These are phyloP conservation scores for Andrena haemorrhoa DNA, from an alignment of 2,888 invertebrate species.

Conservation along the genomic window DNA sequence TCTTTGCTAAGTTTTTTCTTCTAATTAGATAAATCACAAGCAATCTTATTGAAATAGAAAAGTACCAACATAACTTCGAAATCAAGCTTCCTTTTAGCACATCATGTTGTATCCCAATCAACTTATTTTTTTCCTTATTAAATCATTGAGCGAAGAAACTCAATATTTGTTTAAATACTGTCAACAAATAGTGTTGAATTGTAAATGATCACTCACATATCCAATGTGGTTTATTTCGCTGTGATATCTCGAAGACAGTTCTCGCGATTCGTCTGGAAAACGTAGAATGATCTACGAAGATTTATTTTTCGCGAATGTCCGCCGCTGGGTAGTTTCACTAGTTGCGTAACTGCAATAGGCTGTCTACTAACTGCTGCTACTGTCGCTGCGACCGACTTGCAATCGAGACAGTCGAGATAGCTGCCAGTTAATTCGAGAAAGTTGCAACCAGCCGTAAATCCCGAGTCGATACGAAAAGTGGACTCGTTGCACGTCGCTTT, in stretches of 20 bases:
- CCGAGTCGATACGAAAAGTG: conserved; percentile 40
- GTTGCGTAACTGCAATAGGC: conserved; percentile 79
- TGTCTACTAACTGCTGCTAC: conserved; percentile 59
- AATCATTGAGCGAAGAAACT: no score
- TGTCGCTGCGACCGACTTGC: conserved; percentile 57
- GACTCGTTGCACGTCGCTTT: conserved; percentile 25
- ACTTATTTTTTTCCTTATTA: no score
- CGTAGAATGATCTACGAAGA: conserved; percentile 28
- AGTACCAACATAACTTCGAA: no score
- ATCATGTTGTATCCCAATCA: no score
- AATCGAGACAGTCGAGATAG: conserved; percentile 55
- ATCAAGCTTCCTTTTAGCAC: no score
- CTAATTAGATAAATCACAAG: no score
- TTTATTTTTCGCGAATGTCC: conserved; percentile 56
- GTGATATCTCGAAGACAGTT: not conserved
- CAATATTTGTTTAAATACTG: not conserved
- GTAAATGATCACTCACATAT: not conserved
- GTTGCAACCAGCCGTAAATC: conserved; percentile 60
- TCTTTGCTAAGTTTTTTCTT: no score
- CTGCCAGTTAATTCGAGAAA: conserved; percentile 66
- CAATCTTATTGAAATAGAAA: no score
- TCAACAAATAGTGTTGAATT: not conserved
- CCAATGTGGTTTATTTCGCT: not conserved
- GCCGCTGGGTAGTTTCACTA: conserved; percentile 82
- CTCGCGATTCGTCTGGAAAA: conserved; percentile 13